A percentile compares a stretch with the other conserved stretches of the same genome.
Evolutionary conservation across 2,797 vertebrate species (phyloP).

Genomic region (Paramormyrops hopkinsi): DNA sequence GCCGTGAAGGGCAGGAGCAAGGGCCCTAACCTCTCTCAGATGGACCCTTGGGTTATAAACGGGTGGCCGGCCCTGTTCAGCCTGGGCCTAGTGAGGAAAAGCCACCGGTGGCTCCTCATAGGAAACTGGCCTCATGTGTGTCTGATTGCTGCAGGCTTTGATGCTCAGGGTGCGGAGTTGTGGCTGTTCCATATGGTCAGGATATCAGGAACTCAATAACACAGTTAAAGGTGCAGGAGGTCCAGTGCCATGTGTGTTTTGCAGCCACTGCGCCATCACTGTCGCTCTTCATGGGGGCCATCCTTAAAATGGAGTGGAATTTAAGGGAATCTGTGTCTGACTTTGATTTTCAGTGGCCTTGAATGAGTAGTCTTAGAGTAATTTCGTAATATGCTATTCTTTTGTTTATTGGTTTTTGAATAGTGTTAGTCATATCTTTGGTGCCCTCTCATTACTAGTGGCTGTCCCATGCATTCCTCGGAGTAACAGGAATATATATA

Average conservation of each 20-base stretch:
- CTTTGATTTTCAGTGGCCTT: neutral
- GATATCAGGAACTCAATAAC: neutral
- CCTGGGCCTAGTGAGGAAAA: neutral
- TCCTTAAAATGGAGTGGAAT: neutral
- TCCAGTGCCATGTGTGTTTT: neutral
- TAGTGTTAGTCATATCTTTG: neutral
- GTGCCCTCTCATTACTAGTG: neutral
- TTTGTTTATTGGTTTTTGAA: constrained; percentile 2
- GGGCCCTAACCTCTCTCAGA: constrained; percentile 13
- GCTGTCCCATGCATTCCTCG: neutral
- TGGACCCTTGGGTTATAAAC: neutral
- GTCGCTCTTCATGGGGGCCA: neutral
- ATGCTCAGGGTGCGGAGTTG: neutral
- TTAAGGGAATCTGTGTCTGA: neutral
- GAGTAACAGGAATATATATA: neutral
- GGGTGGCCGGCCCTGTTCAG: neutral
- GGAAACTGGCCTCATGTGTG: neutral
- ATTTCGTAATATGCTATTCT: neutral
- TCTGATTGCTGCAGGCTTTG: neutral
- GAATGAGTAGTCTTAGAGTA: neutral
- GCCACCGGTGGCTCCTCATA: neutral
- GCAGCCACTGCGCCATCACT: neutral
- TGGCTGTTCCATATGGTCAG: neutral
- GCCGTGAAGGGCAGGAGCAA: neutral
- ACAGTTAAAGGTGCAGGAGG: neutral